Base-by-base conservation (phyloP, 2,797 vertebrate genomes). In the Rousettus madagascariensis region DNA sequence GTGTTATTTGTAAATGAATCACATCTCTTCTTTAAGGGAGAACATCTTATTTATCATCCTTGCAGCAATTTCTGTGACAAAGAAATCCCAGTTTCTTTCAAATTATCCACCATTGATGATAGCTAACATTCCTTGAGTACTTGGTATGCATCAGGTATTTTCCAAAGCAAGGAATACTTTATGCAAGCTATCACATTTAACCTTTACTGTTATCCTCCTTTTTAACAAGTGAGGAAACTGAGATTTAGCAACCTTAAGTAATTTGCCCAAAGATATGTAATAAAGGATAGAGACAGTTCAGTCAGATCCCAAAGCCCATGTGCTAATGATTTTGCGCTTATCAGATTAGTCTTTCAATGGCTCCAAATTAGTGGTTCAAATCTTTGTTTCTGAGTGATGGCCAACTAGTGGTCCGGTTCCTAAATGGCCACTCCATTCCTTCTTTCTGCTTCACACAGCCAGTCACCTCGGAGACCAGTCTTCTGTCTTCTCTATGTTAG, bases 1-100 rank as follows among this genome's bases (percentile, higher is more conserved):
- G 79, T 59, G 16, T 69, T 95, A 92, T 94, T 96, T 92, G 90
- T 96, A 97, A 95, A 86, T 79, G 78, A 94, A 84, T 69, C 57
- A 69, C 72, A 53, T 92, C 55, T 79, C 33, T 97, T 97, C 91
- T 88, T 96, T 96, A 95, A 86, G 59, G 68, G 59, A 88, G 15
- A 51, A 69, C 65, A n/a, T 53, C 71, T 95, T 93, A 26, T 75
- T 94, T 93, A 83, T 69, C 75, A 93, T 87, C 63, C 22, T 69
- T 88, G 59, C 17, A 82, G 83, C 75, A 95, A 80, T 95, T 94
- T 77, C 83, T 77, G 55, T 87, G 72, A 93, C 75, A 22, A 61
- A 94, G 51, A 84, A 72, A 57, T 75, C 7, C 4, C 38, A 41
- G 86, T 79, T 87, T 94, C 74, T 90, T 93, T 90, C 74, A 86